Evolutionary conservation across 2,113 vertebrate genomes (phyloP), one percentile per base, ranked within the genome.

Genomic region (Trematocara stigmaticum): DNA sequence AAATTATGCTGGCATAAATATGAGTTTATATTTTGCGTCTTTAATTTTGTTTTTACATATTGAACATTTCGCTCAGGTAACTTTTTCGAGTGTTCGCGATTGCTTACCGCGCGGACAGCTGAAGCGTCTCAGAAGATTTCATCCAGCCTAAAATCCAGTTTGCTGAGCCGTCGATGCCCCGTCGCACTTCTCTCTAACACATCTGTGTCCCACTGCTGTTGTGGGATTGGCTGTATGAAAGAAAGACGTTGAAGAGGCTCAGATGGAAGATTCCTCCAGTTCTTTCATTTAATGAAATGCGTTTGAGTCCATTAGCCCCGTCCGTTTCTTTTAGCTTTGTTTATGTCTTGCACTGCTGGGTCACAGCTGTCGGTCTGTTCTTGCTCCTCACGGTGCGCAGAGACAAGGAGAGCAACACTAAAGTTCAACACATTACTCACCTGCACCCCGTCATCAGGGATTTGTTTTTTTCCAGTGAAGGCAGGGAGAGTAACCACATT

Each of bases 31-130:
- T 74, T 55, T 40, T 40, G 20, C 11, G 12, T 53, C 6, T 52
- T 76, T 78, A 2, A 57, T 79, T 80, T 76, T 10, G 38, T 74
- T 80, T 87, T 79, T 69, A 29, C 34, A 20, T 78, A 76, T 23
- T 40, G 5, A 85, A 87, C 59, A 34, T 91, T 88, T 88, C 61
- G 79, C 93, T 94, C 92, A 93, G 93, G 92, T 90, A 90, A 89
- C 57, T 31, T 86, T 59, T 49, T 82, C 15, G 18, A 26, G 35
- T 82, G 51, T 87, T 89, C 49, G 47, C 35, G 18, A 64, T 31
- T 29, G 66, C 84, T 81, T 82, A n/a, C 10, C 6, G 5, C 15
- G 5, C 26, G 56, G 16, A 87, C 34, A 7, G 6, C 34, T 81
- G 29, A 83, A 81, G 20, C 57, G 83, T 53, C 12, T 83, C 53